Base-by-base conservation (phyloP, 92 coral and sea anemone genomes). In the Epizoanthus stellaris region DNA sequence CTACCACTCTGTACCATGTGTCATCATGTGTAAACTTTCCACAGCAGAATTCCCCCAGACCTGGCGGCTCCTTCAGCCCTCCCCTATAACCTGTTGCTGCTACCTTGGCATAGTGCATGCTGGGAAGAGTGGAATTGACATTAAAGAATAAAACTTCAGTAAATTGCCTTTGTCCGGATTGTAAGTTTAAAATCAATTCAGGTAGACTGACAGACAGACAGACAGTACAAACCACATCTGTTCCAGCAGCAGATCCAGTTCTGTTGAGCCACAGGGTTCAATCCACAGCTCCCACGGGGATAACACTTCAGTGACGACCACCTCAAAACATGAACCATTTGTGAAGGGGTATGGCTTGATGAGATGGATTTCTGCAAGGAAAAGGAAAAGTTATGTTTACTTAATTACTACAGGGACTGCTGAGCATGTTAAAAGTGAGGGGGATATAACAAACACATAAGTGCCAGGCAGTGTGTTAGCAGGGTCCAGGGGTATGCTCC, bases 211-310 rank as follows among this genome's bases (percentile, higher is more conserved):
- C 59, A 30, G 16, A 38, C 40, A 77, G 39, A 54, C 9, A 56
- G 6, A 14, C 4, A 10, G 25, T 77, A 75, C 96, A 73, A 71
- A 96, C 98, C 98, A 96, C 98, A 96, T 94, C 84, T 91, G 88
- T 77, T 94, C 99, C 97, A 96, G 89, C 9, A 96, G 94, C 19
- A 94, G 85, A 73, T 96, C 95, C 59, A 96, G 68, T 39, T 93
- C 98, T 42, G 85, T 84, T 64, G 80, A 82, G 40, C 91, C 92
- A 38, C 88, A 77, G 1, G 95, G 98, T 42, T 97, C 98, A 56
- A 97, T 81, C 99, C 99, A 97, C 49, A 97, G 86, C 53, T 97
- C 99, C 92, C 92, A 92, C 1, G 99, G 99, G 49, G 98, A 94
- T 34, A 89, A 68, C 5, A 96, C 95, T 82, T 96, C 99, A 40